Evolutionary conservation across 2,797 vertebrate species (phyloP).

Genomic region (Micromesistius poutassou): DNA sequence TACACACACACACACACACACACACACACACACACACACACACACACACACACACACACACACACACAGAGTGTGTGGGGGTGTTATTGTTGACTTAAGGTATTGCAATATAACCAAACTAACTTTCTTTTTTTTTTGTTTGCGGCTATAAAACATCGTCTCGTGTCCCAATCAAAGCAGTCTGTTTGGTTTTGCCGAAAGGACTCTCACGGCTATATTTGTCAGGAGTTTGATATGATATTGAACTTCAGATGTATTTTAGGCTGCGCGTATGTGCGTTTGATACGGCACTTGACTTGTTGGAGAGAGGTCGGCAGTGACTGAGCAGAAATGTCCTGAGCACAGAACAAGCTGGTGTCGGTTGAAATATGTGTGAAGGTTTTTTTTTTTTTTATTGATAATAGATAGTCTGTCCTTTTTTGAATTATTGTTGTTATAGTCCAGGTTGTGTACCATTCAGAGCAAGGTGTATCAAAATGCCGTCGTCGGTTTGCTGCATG

Average conservation of each 20-base stretch:
- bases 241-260: slow-evolving; percentile 31
- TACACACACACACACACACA: background rate
- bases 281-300: background rate
- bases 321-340: slow-evolving; percentile 65
- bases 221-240: background rate
- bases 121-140: background rate
- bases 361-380: slow-evolving; percentile 34
- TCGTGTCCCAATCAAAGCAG: background rate
- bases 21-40: too few species aligned
- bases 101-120: slow-evolving; percentile 12
- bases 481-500: slow-evolving; percentile 15
- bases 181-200: slow-evolving; percentile 4
- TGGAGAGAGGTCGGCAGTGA: slow-evolving; percentile 55
- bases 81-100: background rate
- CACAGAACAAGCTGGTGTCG: slow-evolving; percentile 57
- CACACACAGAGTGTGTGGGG: too few species aligned
- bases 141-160: background rate
- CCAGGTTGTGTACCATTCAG: background rate
- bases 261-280: slow-evolving; percentile 1
- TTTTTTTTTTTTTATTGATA: slow-evolving; percentile 36
- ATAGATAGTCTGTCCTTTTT: slow-evolving; percentile 18
- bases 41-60: background rate
- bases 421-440: too few species aligned
- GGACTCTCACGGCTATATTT: background rate
- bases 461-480: slow-evolving; percentile 6